Evolutionary conservation across 2,797 vertebrate species (phyloP), one percentile per base, ranked within the genome.

Genomic region (Myotis myotis): DNA sequence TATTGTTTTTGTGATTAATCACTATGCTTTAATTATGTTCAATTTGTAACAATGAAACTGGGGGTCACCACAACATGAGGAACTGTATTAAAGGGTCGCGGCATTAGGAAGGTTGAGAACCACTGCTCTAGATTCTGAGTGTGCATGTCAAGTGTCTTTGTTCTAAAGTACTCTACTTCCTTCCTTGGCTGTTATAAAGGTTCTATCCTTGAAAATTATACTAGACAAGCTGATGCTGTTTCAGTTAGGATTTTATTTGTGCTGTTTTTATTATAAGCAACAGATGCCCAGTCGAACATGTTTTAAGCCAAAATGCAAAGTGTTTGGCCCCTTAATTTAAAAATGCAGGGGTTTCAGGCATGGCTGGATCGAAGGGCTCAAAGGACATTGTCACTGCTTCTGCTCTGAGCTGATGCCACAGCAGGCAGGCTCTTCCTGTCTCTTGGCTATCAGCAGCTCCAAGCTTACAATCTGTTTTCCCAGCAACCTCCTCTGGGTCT

Each of bases 211-310:
- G 36, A 85, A 94, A 82, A 90, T 57, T 75, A 49, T 55, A 25
- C 30, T 33, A 62, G 71, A 76, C 10, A 90, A 89, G 64, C 36
- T 62, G 55, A 16, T 55, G 64, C 87, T 94, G 16, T 81, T 95
- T 71, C 41, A 68, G 20, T 89, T 79, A 80, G 72, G 36, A 83
- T 88, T 87, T 53, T 95, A 92, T 89, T 81, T 47, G 23, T 87
- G 49, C 87, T 86, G 20, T 81, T 78, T 25, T 88, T 79, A 33
- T 79, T 89, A 8, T 75, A 84, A 84, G 36, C 47, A 38, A 87
- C 62, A 87, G 60, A 87, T 82, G 64, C 25, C 9, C 47, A 41
- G 15, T 0, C 55, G 62, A 83, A 95, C 81, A 62, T 49, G 72
- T 79, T 64, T 68, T 66, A 81, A 62, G 16, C 3, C 60, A 55